Evolutionary conservation across 2,113 vertebrate genomes (phyloP).

Genomic region (Rattus norvegicus): DNA sequence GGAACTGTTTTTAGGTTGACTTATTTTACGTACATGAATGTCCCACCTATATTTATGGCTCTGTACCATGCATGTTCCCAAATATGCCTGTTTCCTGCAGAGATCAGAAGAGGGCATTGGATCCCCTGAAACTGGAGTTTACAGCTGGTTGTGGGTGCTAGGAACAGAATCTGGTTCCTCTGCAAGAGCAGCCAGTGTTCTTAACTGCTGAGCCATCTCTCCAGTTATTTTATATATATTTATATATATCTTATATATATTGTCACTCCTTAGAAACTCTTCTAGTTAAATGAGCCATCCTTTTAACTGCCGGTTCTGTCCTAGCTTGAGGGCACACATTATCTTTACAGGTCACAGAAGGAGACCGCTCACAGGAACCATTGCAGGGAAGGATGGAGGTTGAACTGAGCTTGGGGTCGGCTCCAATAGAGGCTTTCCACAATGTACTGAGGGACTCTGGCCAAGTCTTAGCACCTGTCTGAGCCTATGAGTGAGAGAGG

Average conservation of each 20-base stretch:
- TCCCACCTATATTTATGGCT: not conserved
- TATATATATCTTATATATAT: too few species aligned
- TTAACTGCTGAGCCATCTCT: too few species aligned
- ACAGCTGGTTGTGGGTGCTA: too few species aligned
- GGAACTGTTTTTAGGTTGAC: not conserved
- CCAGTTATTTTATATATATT: too few species aligned
- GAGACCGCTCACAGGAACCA: not conserved
- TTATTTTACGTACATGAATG: not conserved
- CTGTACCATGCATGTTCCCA: not conserved
- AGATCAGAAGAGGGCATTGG: too few species aligned
- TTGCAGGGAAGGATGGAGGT: rapidly evolving
- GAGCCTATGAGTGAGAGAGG: not conserved
- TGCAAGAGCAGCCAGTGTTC: too few species aligned
- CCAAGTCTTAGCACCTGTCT: not conserved
- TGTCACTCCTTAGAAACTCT: not conserved
- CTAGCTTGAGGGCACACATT: not conserved
- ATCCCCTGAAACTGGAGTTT: too few species aligned
- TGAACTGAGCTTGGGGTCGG: not conserved
- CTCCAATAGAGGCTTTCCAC: not conserved
- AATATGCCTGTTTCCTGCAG: too few species aligned
- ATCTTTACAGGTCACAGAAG: not conserved
- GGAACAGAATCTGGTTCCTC: too few species aligned
- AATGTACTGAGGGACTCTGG: not conserved
- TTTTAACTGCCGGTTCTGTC: not conserved
- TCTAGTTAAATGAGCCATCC: not conserved